Percentiles rank a stretch among this genome's conserved stretches.
These are phyloP conservation scores for Thymelicus acteon DNA, from an alignment of 2,888 invertebrate genomes.

Conservation along the genomic window DNA sequence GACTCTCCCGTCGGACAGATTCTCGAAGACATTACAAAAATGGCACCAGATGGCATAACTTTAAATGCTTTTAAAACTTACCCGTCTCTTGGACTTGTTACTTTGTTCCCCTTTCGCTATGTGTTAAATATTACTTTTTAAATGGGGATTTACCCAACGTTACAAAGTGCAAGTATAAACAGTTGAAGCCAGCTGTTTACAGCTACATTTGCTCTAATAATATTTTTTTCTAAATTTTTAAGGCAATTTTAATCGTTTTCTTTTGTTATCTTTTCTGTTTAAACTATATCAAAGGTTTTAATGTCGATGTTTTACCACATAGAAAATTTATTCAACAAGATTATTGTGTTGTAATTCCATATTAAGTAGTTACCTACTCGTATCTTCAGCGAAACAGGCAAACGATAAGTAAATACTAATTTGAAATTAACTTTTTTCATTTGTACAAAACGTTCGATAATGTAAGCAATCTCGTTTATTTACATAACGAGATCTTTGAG, in stretches of 20 bases:
- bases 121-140: not conserved
- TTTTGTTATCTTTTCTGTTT: too few relatives aligned
- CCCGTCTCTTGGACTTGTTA: constrained; percentile 1
- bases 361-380: too few relatives aligned
- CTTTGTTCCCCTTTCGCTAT: not conserved
- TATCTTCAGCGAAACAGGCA: too few relatives aligned
- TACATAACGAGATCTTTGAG: constrained; percentile 54
- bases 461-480: constrained; percentile 47
- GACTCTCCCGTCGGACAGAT: constrained; percentile 54
- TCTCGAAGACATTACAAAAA: constrained; percentile 51
- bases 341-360: too few relatives aligned
- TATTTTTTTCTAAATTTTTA: not conserved
- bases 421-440: too few relatives aligned
- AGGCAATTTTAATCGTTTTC: not conserved
- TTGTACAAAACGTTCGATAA: not conserved
- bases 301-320: too few relatives aligned
- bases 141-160: not conserved
- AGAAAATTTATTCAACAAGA: too few relatives aligned
- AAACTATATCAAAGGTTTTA: too few relatives aligned
- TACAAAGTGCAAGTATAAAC: not conserved
- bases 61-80: constrained; percentile 18
- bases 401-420: too few relatives aligned
- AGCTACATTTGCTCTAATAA: not conserved
- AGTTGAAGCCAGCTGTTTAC: not conserved
- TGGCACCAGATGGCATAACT: constrained; percentile 19